Conservation (phyloP, 53 echinoderm and acorn worm species). For the Pentamera pediparva region DNA sequence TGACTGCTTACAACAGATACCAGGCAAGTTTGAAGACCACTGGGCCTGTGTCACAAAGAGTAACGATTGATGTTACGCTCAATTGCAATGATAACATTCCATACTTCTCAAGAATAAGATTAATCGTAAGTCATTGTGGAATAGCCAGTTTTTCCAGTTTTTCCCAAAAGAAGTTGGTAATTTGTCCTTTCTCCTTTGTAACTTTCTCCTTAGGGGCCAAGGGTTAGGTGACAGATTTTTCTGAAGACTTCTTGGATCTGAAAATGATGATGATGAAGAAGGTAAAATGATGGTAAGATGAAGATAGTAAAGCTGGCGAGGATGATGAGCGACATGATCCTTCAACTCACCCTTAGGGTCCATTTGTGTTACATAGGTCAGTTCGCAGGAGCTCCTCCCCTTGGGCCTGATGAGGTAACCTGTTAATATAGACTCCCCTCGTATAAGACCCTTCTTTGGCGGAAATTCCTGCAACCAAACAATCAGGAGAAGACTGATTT, state of each 20-base stretch:
- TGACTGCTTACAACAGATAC: no score
- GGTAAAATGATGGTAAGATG: not conserved
- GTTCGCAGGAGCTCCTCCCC: constrained; percentile 68
- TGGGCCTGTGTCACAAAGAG: no score
- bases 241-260: no score
- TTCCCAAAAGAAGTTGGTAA: not conserved
- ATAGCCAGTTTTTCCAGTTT: no score
- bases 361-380: constrained; percentile 82
- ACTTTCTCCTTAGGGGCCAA: no score
- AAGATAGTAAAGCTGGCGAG: not conserved
- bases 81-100: no score
- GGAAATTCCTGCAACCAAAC: constrained; percentile 62
- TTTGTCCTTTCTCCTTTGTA: no score
- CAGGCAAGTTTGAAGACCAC: no score
- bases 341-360: constrained; percentile 82
- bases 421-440: constrained; percentile 80
- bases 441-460: constrained; percentile 77
- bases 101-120: no score
- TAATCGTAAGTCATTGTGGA: no score
- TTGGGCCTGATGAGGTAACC: constrained; percentile 83
- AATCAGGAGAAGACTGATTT: not conserved
- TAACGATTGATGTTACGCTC: no score
- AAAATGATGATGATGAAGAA: not conserved
- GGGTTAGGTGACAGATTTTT: no score
- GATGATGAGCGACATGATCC: not conserved